Conservation (phyloP, 2,797 vertebrate genomes). For the Pampus argenteus region DNA sequence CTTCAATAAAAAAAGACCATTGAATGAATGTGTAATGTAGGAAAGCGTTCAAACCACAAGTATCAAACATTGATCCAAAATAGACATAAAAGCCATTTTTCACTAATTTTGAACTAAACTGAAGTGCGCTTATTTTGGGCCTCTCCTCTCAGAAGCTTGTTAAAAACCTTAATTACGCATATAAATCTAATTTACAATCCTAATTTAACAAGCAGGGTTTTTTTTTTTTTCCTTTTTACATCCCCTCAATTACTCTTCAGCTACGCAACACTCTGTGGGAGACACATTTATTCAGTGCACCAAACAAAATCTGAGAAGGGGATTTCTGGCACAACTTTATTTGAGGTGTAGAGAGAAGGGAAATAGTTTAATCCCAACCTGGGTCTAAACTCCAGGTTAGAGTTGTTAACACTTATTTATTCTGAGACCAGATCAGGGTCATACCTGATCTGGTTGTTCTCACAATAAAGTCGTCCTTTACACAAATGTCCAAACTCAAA, state of each 20-base stretch:
- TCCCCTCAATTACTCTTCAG: conserved; percentile 31
- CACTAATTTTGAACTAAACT: conserved; percentile 4
- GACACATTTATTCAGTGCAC: conserved; percentile 3
- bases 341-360: background rate
- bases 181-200: conserved; percentile 45
- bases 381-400: no score
- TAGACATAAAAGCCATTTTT: background rate
- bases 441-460: no score
- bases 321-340: background rate
- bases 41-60: background rate
- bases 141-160: conserved; percentile 31
- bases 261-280: conserved; percentile 19
- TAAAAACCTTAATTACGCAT: conserved; percentile 49
- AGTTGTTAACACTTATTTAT: background rate
- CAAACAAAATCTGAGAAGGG: background rate
- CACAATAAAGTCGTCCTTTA: no score
- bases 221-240: no score
- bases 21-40: background rate
- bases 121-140: conserved; percentile 3
- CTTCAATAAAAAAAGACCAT: background rate
- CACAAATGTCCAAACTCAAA: background rate
- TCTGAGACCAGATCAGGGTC: background rate
- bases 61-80: background rate
- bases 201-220: conserved; percentile 33
- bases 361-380: no score